These are phyloP conservation scores for Phataginus tetradactyla DNA, from an alignment of 2,797 vertebrate species.

Conservation along the genomic window DNA sequence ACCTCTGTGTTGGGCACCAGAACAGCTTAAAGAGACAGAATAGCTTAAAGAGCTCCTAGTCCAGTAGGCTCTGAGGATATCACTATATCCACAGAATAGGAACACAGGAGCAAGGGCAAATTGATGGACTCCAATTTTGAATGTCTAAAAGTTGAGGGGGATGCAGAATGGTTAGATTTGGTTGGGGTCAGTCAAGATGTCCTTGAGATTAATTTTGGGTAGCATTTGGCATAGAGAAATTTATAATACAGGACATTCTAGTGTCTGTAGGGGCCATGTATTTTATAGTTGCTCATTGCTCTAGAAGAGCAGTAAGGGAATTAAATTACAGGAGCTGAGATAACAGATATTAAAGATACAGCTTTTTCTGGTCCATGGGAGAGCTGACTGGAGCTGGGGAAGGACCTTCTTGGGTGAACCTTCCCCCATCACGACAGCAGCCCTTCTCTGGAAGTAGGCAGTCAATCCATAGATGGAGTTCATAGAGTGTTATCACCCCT, in stretches of 20 bases:
- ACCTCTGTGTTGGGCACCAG: not conserved
- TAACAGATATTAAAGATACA: not conserved
- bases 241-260: not conserved
- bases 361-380: not conserved
- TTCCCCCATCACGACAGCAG: not conserved
- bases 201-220: conserved; percentile 30
- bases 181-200: not conserved
- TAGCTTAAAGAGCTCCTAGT: not conserved
- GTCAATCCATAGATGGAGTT: not conserved
- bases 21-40: not conserved
- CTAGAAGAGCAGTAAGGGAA: not conserved
- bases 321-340: not conserved
- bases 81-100: not conserved
- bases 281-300: not conserved
- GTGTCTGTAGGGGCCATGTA: not conserved
- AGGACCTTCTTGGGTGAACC: conserved; percentile 57
- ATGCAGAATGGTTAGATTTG: not conserved
- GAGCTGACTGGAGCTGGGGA: not conserved
- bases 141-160: not conserved
- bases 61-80: not conserved
- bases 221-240: conserved; percentile 1
- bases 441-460: not conserved
- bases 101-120: not conserved
- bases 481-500: conserved; percentile 71
- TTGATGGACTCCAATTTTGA: not conserved